Evolutionary conservation across 2,113 vertebrate species (phyloP).

Genomic region (Melanerpes aurifrons): DNA sequence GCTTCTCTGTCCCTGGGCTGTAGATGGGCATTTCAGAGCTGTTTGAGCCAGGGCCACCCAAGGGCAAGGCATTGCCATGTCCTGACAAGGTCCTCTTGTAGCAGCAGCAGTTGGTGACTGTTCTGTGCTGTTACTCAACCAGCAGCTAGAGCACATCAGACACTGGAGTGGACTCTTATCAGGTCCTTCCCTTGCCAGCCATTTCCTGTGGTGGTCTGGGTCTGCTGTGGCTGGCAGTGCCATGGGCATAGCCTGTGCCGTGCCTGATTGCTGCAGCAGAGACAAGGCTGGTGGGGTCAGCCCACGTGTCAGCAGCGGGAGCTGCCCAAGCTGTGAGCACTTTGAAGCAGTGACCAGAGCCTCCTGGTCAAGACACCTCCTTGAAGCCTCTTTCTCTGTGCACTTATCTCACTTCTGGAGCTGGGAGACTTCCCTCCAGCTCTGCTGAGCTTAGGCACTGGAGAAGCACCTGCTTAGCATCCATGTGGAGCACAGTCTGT

Average conservation of each 20-base stretch:
- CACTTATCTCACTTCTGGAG: not conserved
- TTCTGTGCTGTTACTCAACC: not conserved
- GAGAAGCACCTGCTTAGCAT: not conserved
- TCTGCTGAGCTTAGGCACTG: not conserved
- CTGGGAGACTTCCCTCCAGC: rapidly evolving
- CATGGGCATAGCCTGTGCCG: not conserved
- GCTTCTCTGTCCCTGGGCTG: not conserved
- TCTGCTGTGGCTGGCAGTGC: not conserved
- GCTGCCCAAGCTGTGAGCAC: not conserved
- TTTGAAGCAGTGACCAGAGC: not conserved
- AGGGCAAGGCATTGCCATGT: not conserved
- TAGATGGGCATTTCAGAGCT: not conserved
- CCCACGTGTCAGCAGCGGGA: not conserved
- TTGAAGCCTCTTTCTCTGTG: not conserved
- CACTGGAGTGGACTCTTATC: not conserved
- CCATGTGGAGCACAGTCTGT: not conserved
- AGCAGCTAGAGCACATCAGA: not conserved
- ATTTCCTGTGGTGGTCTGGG: not conserved
- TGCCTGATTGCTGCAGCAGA: rapidly evolving
- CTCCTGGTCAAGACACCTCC: not conserved
- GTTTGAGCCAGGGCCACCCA: not conserved
- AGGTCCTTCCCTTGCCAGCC: not conserved
- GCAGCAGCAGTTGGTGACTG: not conserved
- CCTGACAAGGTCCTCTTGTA: rapidly evolving
- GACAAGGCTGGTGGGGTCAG: rapidly evolving